Evolutionary conservation across 1,140 invertebrate genomes (phyloP).

Genomic region (Anthonomus grandis): DNA sequence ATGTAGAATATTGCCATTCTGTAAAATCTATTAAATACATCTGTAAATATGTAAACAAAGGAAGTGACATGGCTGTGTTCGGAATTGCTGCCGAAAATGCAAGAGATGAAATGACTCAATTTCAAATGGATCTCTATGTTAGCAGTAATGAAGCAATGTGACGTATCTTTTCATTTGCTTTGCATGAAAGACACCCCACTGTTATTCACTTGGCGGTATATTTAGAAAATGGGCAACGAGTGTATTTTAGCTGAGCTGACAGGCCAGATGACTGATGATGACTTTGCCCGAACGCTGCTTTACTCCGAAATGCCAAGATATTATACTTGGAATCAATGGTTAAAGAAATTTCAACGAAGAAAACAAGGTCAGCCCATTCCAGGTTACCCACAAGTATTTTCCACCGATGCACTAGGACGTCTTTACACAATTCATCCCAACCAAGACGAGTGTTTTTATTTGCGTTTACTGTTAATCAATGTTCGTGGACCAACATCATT

Average conservation of each 20-base stretch:
- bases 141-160: constrained; percentile 50
- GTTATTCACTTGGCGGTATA: constrained; percentile 51
- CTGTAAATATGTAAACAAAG: constrained; percentile 43
- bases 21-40: constrained; percentile 46
- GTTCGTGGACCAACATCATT: constrained; percentile 52
- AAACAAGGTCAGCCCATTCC: constrained; percentile 42
- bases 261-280: constrained; percentile 33
- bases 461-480: constrained; percentile 49
- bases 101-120: constrained; percentile 45
- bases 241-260: constrained; percentile 44
- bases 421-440: constrained; percentile 47
- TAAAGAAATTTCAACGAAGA: constrained; percentile 42
- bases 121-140: constrained; percentile 49
- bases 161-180: constrained; percentile 41
- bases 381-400: constrained; percentile 39
- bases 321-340: constrained; percentile 48
- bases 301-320: constrained; percentile 49
- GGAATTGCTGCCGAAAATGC: constrained; percentile 7
- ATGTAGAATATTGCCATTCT: constrained; percentile 46
- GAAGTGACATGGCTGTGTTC: constrained; percentile 38
- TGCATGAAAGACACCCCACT: constrained; percentile 49
- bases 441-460: constrained; percentile 50
- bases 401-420: constrained; percentile 44
- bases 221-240: constrained; percentile 50
- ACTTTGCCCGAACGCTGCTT: constrained; percentile 47